Conservation (phyloP, 2,888 invertebrate genomes). For the Leptinotarsa rubiginosa region DNA sequence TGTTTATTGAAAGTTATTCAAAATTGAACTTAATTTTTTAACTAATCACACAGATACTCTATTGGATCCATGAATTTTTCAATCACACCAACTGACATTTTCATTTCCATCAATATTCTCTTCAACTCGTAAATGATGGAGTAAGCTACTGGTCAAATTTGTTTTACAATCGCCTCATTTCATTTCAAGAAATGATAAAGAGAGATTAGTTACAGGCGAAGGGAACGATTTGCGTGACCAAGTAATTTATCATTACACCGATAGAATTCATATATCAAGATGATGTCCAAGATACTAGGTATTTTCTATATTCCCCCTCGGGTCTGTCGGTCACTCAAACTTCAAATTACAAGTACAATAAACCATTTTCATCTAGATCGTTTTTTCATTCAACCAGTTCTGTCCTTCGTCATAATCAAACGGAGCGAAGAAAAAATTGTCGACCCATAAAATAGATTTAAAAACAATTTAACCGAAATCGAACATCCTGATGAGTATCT, state of each 20-base stretch:
- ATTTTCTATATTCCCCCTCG: neutral
- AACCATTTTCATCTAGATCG: neutral
- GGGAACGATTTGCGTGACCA: too few relatives aligned
- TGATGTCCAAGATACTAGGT: neutral
- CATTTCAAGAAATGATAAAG: too few relatives aligned
- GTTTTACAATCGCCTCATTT: too few relatives aligned
- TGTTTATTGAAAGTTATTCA: too few relatives aligned
- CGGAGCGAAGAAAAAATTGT: slow-evolving; percentile 36
- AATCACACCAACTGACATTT: too few relatives aligned
- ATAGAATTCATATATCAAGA: neutral
- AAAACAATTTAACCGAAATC: slow-evolving; percentile 46
- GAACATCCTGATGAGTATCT: slow-evolving; percentile 49
- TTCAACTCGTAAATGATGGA: too few relatives aligned
- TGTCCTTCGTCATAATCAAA: slow-evolving; percentile 24
- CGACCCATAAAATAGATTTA: slow-evolving; percentile 38
- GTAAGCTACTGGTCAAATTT: too few relatives aligned
- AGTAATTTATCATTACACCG: neutral
- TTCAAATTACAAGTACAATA: neutral
- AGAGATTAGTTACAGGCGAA: too few relatives aligned
- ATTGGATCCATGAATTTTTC: too few relatives aligned
- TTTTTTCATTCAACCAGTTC: neutral
- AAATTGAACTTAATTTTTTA: too few relatives aligned
- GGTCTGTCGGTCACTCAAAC: neutral
- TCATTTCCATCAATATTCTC: too few relatives aligned
- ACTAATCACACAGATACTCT: too few relatives aligned